Evolutionary conservation across 2,113 vertebrate species (phyloP), one percentile per base, ranked within the genome.

Genomic region (Baryphthengus martii): DNA sequence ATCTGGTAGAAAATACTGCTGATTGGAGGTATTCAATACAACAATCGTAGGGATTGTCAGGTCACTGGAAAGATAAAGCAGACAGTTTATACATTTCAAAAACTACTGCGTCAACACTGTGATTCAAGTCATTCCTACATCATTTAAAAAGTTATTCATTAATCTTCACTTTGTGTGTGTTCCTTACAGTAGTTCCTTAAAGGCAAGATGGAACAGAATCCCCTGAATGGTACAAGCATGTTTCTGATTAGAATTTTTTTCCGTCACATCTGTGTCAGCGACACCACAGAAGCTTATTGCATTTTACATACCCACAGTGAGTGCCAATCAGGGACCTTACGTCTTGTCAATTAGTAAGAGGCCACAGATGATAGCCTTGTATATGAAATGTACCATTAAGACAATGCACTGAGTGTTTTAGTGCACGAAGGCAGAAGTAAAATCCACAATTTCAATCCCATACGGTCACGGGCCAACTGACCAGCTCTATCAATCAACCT

Each of bases 11-110:
- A 99, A 99, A 98, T 99, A 99, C 78, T 99, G 99, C 90, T 99
- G 99, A 76, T 99, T 99, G 86, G 99, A 99, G 63, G 99, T 99
- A 96, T 99, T 99, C 96, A 99, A 96, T 77, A 99, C 98, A 97
- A 99, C 98, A 78, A 99, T 97, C 63, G 99, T 99, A 55, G 99
- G 99, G 63, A 99, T 97, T 7, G 97, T 96, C 97, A 99, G 96
- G 75, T 99, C 99, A 77, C 99, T 99, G 96, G 47, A 97, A 97
- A 95, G 2, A 77, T 37, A 95, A 95, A 96, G 70, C 14, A 89
- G 83, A 84, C 2, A 76, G 40, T 68, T 94, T 62, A 95, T 20
- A 59, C 16, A 76, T 52, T 72, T 65, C 82, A 95, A 90, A 11
- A 95, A 86, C 33, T 42, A 78, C 11, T 4, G 20, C 18, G n/a